These are phyloP conservation scores for Aspidiotus rigidus DNA, from an alignment of 2,888 invertebrate genomes.

Conservation along the genomic window DNA sequence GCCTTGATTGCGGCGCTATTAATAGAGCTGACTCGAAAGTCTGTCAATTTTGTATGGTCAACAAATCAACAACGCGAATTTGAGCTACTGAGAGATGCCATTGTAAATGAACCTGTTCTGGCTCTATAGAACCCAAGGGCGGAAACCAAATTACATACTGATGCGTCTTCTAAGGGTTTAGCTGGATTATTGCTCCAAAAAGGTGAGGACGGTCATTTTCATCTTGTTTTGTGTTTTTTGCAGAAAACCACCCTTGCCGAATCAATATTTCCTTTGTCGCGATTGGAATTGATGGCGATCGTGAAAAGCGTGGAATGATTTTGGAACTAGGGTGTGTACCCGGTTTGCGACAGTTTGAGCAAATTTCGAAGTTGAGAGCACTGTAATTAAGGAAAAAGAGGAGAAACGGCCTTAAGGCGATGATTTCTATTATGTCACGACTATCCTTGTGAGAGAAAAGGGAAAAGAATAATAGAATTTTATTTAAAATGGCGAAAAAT, in stretches of 20 bases:
- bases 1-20: too few species aligned
- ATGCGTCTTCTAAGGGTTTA: conserved; percentile 36
- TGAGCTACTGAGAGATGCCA: too few species aligned
- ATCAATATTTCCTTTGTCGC: conserved; percentile 37
- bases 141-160: conserved; percentile 33
- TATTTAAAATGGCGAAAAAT: too few species aligned
- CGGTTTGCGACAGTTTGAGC: too few species aligned
- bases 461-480: too few species aligned
- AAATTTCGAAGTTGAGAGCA: neutral
- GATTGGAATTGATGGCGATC: conserved; percentile 39
- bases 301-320: conserved; percentile 36
- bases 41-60: too few species aligned
- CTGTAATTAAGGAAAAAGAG: too few species aligned
- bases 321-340: conserved; percentile 10
- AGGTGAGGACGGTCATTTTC: conserved; percentile 32
- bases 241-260: conserved; percentile 36
- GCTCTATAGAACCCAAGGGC: conserved; percentile 39
- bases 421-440: too few species aligned
- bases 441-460: too few species aligned
- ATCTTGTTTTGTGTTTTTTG: conserved; percentile 37
- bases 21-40: too few species aligned
- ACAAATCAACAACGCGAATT: too few species aligned
- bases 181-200: conserved; percentile 37
- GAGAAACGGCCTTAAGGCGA: too few species aligned
- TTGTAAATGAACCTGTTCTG: conserved; percentile 37